Conservation (phyloP, 2,113 vertebrate genomes). For the Eublepharis macularius region DNA sequence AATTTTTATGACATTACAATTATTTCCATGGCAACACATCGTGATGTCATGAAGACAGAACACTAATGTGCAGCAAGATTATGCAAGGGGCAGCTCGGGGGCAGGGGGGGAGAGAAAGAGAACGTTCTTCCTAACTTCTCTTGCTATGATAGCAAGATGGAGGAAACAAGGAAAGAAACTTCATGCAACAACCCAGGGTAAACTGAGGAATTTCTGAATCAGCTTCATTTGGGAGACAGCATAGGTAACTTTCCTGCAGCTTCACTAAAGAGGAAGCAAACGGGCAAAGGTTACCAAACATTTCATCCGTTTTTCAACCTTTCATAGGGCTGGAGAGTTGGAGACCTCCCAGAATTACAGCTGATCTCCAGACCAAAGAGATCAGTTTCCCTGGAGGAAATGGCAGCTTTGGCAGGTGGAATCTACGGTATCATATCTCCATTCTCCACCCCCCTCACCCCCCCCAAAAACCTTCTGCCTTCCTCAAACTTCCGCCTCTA, state of each 20-base stretch:
- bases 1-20: constrained; percentile 37
- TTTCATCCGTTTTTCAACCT: background rate
- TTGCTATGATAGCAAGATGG: background rate
- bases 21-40: constrained; percentile 29
- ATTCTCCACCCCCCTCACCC: no score
- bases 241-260: background rate
- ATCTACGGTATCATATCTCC: no score
- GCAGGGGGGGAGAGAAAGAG: background rate
- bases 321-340: no score
- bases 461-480: no score
- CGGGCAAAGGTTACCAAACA: no score
- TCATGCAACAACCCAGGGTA: background rate
- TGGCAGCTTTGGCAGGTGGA: no score
- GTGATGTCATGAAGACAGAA: constrained; percentile 15
- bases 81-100: constrained; percentile 11
- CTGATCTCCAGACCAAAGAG: no score
- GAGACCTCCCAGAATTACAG: no score
- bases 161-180: constrained; percentile 26
- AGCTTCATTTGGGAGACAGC: background rate
- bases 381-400: no score
- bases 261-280: background rate
- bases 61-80: constrained; percentile 30
- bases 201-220: background rate
- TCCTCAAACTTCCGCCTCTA: no score
- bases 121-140: background rate